Base-by-base conservation (phyloP, 2,113 vertebrate genomes). In the Hippocampus comes region DNA sequence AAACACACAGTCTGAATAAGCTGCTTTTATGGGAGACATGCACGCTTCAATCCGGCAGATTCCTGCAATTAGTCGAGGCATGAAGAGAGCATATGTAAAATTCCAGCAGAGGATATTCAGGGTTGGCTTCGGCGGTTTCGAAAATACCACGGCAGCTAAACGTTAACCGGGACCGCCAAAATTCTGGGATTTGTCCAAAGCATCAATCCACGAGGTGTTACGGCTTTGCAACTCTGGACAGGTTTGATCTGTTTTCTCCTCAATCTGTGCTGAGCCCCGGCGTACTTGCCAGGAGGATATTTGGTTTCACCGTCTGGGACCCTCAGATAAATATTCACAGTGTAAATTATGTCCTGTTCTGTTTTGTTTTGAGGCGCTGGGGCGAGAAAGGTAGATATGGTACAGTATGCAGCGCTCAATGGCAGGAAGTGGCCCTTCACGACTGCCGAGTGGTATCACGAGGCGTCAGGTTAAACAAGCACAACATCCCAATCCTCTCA, bases 371-470 rank as follows among this genome's bases (percentile, higher is more conserved):
- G 21, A 61, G 53, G 67, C n/a, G 0, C 14, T 0, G 6, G 5
- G 12, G 0, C 51, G 25, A 18, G n/a, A 20, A 20, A 27, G 63
- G 56, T 71, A 71, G 51, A 25, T 17, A 38, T 5, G 34, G 34
- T 38, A 38, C 34, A 6, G 34, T 38, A 53, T 25, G 41, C 25
- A 1, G 14, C n/a, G 25, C 12, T 86, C 79, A 90, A 88, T 86
- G 7, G 78, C 72, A 90, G 89, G 86, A 90, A 87, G 68, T 76
- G 48, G 9, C 63, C 70, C 30, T 18, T 25, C 1, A 3, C 41
- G 60, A n/a, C 56, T 70, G 23, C 23, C 9, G 18, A 6, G 5
- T 64, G 10, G 63, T 63, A 56, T 70, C 60, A 57, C 27, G 30
- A 73, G 9, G 34, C 46, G 69, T 73, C 48, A 78, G 73, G 73